Conservation (phyloP, 2,113 vertebrate genomes). For the Entosphenus tridentatus region DNA sequence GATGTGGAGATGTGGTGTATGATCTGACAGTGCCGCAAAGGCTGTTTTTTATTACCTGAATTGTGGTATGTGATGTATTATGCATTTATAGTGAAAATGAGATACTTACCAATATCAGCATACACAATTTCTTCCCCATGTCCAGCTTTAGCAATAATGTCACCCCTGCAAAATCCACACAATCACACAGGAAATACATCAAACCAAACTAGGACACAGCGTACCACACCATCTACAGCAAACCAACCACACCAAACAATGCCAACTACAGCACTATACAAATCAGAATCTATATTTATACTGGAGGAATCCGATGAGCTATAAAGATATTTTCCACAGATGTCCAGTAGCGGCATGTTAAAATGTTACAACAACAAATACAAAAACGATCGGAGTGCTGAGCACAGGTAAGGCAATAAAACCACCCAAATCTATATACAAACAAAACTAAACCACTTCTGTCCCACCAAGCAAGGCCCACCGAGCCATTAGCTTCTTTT, state of each 20-base stretch:
- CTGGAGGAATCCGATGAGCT: not conserved
- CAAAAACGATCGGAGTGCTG: too few species aligned
- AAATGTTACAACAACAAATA: too few species aligned
- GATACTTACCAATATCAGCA: conserved; percentile 5
- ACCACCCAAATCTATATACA: too few species aligned
- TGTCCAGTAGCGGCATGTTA: too few species aligned
- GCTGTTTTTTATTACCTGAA: too few species aligned
- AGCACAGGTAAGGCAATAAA: too few species aligned
- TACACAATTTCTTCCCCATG: not conserved
- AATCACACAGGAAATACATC: not conserved
- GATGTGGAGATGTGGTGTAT: too few species aligned
- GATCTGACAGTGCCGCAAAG: too few species aligned
- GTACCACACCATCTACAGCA: not conserved
- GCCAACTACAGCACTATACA: not conserved
- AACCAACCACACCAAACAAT: not conserved
- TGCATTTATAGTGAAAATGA: not conserved
- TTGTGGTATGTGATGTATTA: too few species aligned
- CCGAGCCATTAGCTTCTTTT: not conserved
- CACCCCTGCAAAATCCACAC: not conserved
- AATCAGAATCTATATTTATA: not conserved
- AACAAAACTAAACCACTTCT: too few species aligned
- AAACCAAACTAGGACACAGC: not conserved
- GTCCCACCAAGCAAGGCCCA: too few species aligned
- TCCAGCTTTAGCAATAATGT: not conserved
- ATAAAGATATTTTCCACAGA: not conserved